Percentiles rank a stretch among this genome's conserved stretches.
phyloP scores from a whole-genome alignment of 2,113 vertebrate genomes.

The Pseudopipra pipra region DNA sequence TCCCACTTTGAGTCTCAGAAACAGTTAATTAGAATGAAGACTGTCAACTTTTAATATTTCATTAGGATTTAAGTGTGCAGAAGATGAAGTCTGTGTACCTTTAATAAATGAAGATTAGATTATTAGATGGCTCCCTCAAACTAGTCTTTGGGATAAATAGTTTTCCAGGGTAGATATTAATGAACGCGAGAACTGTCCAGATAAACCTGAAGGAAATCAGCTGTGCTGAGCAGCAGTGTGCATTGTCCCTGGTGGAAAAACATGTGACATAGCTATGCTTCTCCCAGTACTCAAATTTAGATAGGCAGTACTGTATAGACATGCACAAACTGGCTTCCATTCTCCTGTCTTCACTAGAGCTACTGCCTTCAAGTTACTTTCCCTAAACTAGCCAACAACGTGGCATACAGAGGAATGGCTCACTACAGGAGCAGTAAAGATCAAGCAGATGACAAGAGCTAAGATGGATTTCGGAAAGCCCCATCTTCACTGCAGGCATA shows the following conservation, averaged over 20 bases:
- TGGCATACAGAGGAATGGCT: fast-evolving
- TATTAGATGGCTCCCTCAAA: background rate
- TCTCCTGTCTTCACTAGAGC: background rate
- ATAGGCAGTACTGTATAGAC: background rate
- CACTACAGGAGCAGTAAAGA: background rate
- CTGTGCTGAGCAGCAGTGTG: background rate
- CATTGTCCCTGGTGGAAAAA: background rate
- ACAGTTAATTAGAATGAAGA: background rate
- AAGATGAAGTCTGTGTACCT: background rate
- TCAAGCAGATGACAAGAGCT: background rate
- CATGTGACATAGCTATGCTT: background rate
- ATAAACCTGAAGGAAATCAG: background rate
- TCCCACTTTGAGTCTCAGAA: background rate
- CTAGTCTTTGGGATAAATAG: background rate
- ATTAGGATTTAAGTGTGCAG: background rate
- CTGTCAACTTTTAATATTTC: background rate
- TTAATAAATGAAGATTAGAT: background rate
- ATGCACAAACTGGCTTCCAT: background rate
- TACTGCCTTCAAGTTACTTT: background rate
- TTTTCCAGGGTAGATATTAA: background rate
- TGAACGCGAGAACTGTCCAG: background rate
- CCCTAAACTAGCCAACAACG: background rate
- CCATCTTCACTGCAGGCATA: background rate
- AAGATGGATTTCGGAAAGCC: background rate
- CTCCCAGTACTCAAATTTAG: background rate